A percentile compares a stretch with the other conserved stretches of the same genome.
Evolutionary conservation across 2,888 invertebrate species (phyloP).

Genomic region (Mycogona germanica): DNA sequence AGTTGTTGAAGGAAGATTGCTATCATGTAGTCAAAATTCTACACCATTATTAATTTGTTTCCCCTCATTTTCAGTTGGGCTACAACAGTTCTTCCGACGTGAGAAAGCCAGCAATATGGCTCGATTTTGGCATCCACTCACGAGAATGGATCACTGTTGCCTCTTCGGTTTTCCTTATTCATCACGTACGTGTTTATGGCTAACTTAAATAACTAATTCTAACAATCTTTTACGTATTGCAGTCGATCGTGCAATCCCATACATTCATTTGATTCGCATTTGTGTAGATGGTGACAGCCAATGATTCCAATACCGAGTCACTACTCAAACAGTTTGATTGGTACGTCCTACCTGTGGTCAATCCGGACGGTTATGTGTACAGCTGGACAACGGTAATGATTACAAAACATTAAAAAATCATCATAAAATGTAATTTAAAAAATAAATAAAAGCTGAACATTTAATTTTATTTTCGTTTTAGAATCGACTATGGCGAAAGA

Average conservation of each 20-base stretch:
- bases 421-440: too few species aligned
- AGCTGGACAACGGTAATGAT: conserved; percentile 26
- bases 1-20: too few species aligned
- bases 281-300: background rate
- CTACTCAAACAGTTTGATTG: conserved; percentile 26
- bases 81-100: too few species aligned
- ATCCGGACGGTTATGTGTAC: conserved; percentile 30
- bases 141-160: conserved; percentile 2
- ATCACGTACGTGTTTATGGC: too few species aligned
- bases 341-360: conserved; percentile 27
- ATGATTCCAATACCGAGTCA: conserved; percentile 18
- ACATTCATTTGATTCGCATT: background rate
- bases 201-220: too few species aligned
- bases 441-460: too few species aligned
- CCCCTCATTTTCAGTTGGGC: too few species aligned
- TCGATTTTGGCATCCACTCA: conserved; percentile 1
- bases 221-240: background rate
- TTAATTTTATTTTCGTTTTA: too few species aligned
- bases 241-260: background rate
- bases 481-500: too few species aligned
- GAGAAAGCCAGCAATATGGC: background rate
- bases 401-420: too few species aligned
- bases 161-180: background rate
- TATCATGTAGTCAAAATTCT: too few species aligned
- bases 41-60: too few species aligned